Evolutionary conservation across 2,113 vertebrate species (phyloP).

Genomic region (Oncorhynchus clarkii): DNA sequence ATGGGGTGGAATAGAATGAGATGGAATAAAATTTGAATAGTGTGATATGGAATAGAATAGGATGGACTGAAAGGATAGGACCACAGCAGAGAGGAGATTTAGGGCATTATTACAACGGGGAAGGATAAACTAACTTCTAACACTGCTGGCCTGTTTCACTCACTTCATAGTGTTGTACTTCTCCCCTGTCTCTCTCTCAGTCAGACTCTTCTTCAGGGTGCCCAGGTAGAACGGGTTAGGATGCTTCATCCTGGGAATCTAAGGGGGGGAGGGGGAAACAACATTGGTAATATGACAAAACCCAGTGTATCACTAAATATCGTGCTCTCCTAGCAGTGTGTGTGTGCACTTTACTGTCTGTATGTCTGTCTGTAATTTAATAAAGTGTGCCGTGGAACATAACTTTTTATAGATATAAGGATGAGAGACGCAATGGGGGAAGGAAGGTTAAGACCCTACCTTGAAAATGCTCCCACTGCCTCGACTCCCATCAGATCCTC

Average conservation of each 20-base stretch:
- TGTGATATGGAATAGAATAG: too few species aligned
- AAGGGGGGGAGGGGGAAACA: slow-evolving; percentile 16
- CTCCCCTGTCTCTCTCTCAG: slow-evolving; percentile 81
- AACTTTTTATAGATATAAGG: not conserved
- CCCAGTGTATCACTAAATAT: slow-evolving; percentile 40
- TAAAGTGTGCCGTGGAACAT: not conserved
- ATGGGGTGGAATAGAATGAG: too few species aligned
- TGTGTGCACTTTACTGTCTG: too few species aligned
- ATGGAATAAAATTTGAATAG: too few species aligned
- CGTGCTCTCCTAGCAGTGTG: slow-evolving; percentile 49
- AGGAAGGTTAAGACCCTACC: slow-evolving; percentile 49
- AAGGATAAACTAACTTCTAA: too few species aligned
- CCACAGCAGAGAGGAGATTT: too few species aligned
- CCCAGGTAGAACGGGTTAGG: slow-evolving; percentile 88
- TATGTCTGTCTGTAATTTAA: too few species aligned
- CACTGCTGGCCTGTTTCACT: slow-evolving; percentile 37
- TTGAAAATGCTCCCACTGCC: slow-evolving; percentile 70
- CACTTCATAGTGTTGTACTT: slow-evolving; percentile 82
- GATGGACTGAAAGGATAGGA: too few species aligned
- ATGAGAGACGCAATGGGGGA: not conserved
- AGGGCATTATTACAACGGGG: too few species aligned
- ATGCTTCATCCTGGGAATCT: slow-evolving; percentile 82
- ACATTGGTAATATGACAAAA: not conserved
- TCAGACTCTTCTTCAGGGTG: slow-evolving; percentile 81
- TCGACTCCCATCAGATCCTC: slow-evolving; percentile 67